Evolutionary conservation across 1,140 invertebrate species (phyloP).

Genomic region (Chrysopa pallens): DNA sequence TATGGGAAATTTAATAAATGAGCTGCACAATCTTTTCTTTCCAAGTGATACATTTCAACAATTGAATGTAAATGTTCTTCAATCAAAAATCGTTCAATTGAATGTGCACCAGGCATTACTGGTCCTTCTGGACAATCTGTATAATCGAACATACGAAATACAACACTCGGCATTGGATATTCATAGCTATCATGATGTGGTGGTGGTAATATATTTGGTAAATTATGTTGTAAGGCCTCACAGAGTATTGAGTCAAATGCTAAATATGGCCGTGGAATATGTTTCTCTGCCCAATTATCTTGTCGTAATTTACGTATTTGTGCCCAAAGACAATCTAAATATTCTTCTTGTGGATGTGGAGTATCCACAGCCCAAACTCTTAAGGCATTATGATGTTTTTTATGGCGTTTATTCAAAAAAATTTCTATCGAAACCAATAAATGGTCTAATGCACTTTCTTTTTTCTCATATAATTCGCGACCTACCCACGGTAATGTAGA

Average conservation of each 20-base stretch:
- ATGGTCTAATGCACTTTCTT: constrained; percentile 83
- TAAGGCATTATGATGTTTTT: constrained; percentile 78
- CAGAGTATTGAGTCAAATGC: constrained; percentile 89
- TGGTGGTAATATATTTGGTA: constrained; percentile 74
- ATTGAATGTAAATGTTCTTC: constrained; percentile 94
- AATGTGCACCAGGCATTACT: constrained; percentile 83
- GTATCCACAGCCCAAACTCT: constrained; percentile 83
- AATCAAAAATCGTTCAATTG: constrained; percentile 93
- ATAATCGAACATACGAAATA: constrained; percentile 95
- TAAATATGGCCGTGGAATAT: constrained; percentile 86
- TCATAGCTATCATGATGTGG: constrained; percentile 75
- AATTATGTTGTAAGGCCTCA: constrained; percentile 89
- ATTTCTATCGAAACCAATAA: constrained; percentile 84
- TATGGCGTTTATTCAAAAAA: constrained; percentile 83
- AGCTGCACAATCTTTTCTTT: constrained; percentile 88
- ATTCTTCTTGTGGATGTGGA: constrained; percentile 95
- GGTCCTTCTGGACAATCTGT: constrained; percentile 93
- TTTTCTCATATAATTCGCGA: constrained; percentile 90
- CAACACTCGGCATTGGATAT: constrained; percentile 81
- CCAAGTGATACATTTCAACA: constrained; percentile 70
- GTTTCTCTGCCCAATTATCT: constrained; percentile 95
- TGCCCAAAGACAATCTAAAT: constrained; percentile 93
- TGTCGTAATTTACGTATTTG: constrained; percentile 82
- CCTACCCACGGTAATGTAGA: constrained; percentile 92
- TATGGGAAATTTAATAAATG: constrained; percentile 84